A percentile compares a stretch with the other conserved stretches of the same genome.
phyloP scores from a whole-genome alignment of 53 echinoderm and acorn worm genomes.

The Echinometra lucunter region DNA sequence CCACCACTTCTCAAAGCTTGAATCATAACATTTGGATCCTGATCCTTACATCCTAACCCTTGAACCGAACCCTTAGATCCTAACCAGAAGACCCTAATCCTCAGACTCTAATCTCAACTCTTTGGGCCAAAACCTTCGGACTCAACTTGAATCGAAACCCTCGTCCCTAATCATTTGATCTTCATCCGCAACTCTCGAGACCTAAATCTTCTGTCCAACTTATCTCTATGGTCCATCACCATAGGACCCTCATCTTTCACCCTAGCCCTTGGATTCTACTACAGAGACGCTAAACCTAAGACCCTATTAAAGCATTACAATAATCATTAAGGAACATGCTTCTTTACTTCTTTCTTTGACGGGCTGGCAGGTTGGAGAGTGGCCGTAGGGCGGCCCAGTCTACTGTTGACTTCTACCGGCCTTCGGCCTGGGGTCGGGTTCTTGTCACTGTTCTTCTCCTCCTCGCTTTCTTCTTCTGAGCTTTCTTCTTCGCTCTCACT shows the following conservation, averaged over 20 bases:
- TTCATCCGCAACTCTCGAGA: background rate
- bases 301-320: background rate
- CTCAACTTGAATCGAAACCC: too few species aligned
- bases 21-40: too few species aligned
- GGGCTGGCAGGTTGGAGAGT: slow-evolving; percentile 77
- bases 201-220: background rate
- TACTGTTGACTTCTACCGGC: slow-evolving; percentile 75
- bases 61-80: background rate
- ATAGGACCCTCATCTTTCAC: too few species aligned
- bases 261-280: too few species aligned
- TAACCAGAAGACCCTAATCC: too few species aligned
- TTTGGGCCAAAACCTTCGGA: background rate
- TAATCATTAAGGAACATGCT: background rate
- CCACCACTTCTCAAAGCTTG: too few species aligned
- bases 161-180: background rate
- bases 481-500: slow-evolving; percentile 71
- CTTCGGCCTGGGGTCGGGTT: slow-evolving; percentile 71
- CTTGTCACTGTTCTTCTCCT: slow-evolving; percentile 78
- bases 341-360: slow-evolving; percentile 92
- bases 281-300: background rate
- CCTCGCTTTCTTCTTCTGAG: slow-evolving; percentile 86
- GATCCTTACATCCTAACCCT: background rate
- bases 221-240: too few species aligned
- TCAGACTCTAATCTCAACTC: too few species aligned
- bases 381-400: slow-evolving; percentile 74